Evolutionary conservation across 2,888 invertebrate genomes (phyloP).

Genomic region (Rhaphigaster nebulosa): DNA sequence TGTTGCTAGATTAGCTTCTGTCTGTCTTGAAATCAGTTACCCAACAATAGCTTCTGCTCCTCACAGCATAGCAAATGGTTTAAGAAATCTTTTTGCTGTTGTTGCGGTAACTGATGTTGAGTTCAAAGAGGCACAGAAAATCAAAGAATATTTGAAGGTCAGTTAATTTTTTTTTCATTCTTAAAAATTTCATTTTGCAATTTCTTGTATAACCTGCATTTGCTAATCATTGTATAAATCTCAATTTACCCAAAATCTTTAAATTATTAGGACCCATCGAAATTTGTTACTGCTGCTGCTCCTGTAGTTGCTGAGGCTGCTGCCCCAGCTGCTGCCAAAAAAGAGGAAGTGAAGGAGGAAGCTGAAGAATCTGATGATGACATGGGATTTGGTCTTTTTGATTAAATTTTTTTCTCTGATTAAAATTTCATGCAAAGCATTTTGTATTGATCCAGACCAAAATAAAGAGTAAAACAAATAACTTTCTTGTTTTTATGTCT

Average conservation of each 20-base stretch:
- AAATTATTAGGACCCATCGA: slow-evolving; percentile 86
- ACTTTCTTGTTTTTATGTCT: not conserved
- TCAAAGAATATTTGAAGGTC: slow-evolving; percentile 92
- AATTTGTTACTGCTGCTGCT: slow-evolving; percentile 80
- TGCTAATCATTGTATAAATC: not conserved
- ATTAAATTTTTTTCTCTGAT: slow-evolving; percentile 73
- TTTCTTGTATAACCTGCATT: not conserved
- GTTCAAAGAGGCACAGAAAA: slow-evolving; percentile 93
- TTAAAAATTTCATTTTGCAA: not conserved
- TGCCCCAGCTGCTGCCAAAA: slow-evolving; percentile 77
- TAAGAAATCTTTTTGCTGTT: slow-evolving; percentile 97
- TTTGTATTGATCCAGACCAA: slow-evolving; percentile 52
- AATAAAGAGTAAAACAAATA: not conserved
- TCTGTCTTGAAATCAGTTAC: slow-evolving; percentile 94
- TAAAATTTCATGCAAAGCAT: slow-evolving; percentile 22
- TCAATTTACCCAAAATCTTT: not conserved
- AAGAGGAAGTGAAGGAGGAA: slow-evolving; percentile 81
- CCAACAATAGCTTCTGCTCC: slow-evolving; percentile 98
- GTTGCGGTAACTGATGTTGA: slow-evolving; percentile 96
- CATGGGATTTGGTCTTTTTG: slow-evolving; percentile 97
- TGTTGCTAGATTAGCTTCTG: slow-evolving; percentile 93
- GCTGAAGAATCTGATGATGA: slow-evolving; percentile 92
- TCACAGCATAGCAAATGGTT: slow-evolving; percentile 97
- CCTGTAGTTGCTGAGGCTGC: slow-evolving; percentile 76
- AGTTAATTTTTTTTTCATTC: not conserved